These are phyloP conservation scores for Novumbra hubbsi DNA, from an alignment of 2,797 vertebrate species.

Conservation along the genomic window DNA sequence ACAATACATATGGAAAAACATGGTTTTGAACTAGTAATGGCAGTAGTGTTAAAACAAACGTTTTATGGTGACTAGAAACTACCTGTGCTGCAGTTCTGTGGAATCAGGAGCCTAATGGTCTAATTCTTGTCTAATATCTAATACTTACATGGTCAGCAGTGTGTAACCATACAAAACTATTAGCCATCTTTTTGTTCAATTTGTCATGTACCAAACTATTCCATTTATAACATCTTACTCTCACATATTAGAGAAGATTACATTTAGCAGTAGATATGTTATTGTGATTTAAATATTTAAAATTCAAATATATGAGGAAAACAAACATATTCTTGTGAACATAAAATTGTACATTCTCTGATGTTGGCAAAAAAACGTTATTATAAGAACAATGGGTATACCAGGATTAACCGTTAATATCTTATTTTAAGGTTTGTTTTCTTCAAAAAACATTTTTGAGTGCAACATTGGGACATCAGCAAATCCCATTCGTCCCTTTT, in stretches of 20 bases:
- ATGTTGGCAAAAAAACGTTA: slow-evolving; percentile 27
- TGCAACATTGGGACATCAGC: slow-evolving; percentile 28
- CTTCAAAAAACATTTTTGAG: slow-evolving; percentile 33
- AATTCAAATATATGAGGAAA: slow-evolving; percentile 45
- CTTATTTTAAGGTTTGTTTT: not conserved
- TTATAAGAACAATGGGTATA: not conserved
- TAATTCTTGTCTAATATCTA: slow-evolving; percentile 55
- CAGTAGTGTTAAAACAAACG: slow-evolving; percentile 34
- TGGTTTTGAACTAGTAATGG: slow-evolving; percentile 21
- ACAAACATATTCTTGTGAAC: slow-evolving; percentile 27
- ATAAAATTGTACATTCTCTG: slow-evolving; percentile 39
- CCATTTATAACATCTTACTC: slow-evolving; percentile 54
- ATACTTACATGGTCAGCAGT: slow-evolving; percentile 61
- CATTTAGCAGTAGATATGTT: slow-evolving; percentile 46
- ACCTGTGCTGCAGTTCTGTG: slow-evolving; percentile 10
- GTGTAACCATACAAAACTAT: slow-evolving; percentile 66
- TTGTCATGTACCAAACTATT: slow-evolving; percentile 65
- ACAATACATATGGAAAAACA: slow-evolving; percentile 51
- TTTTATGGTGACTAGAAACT: slow-evolving; percentile 48
- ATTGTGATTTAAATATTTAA: slow-evolving; percentile 37
- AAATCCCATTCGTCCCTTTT: not conserved
- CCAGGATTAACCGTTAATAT: not conserved
- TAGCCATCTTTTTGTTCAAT: slow-evolving; percentile 55
- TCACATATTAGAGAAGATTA: slow-evolving; percentile 59
- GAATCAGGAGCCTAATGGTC: not conserved